Evolutionary conservation across 2,888 invertebrate genomes (phyloP).

Genomic region (Melinaea menophilus): DNA sequence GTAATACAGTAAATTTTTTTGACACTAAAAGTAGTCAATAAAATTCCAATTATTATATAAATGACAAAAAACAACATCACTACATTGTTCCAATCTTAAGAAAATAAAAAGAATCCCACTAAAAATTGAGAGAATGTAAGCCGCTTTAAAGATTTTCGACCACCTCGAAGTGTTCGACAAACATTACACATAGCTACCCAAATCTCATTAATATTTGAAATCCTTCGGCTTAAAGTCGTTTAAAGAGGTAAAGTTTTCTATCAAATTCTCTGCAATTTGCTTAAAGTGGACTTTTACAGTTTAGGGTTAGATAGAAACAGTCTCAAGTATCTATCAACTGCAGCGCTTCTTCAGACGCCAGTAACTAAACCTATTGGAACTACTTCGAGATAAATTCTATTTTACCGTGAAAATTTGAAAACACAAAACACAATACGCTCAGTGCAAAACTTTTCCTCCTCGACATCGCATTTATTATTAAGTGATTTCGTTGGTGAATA

Average conservation of each 20-base stretch:
- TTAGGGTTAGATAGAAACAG: constrained; percentile 33
- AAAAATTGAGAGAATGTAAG: too few species aligned
- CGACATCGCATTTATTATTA: too few species aligned
- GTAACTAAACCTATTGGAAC: constrained; percentile 32
- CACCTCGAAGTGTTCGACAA: neutral
- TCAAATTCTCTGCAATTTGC: constrained; percentile 29
- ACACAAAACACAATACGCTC: constrained; percentile 13
- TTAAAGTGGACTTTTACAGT: constrained; percentile 30
- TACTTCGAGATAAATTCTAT: constrained; percentile 27
- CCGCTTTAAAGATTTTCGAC: too few species aligned
- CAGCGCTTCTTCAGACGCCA: constrained; percentile 28
- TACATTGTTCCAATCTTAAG: too few species aligned
- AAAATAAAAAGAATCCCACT: too few species aligned
- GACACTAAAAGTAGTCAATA: too few species aligned
- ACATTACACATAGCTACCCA: constrained; percentile 10
- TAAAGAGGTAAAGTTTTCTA: constrained; percentile 27
- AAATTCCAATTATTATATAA: too few species aligned
- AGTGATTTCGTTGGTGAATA: too few species aligned
- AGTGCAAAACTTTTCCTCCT: too few species aligned
- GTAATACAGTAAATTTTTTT: too few species aligned
- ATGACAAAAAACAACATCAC: too few species aligned
- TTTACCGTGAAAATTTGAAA: constrained; percentile 22
- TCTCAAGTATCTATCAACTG: constrained; percentile 36
- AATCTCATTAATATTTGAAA: constrained; percentile 27
- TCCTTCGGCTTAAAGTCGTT: constrained; percentile 17